Evolutionary conservation across 2,888 invertebrate genomes (phyloP), one percentile per base, ranked within the genome.

Genomic region (Osmoderma eremita): DNA sequence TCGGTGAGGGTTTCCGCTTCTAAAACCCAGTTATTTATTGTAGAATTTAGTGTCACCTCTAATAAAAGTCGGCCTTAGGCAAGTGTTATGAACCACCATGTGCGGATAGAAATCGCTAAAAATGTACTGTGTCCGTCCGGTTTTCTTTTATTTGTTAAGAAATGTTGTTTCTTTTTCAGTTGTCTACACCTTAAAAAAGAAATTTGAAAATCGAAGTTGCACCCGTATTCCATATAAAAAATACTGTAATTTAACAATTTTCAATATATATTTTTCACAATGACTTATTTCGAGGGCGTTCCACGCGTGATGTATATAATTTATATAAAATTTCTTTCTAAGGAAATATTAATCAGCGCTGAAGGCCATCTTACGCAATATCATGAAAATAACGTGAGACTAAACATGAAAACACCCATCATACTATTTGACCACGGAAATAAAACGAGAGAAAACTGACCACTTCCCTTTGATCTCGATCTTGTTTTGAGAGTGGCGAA

Each of bases 391-490:
- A 30, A 8, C 30, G 30, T 30, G 8, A 30, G 30, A 30, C 30
- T 30, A 30, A 30, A 30, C 6, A 30, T 10, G 30, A 30, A 30
- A 45, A 48, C 8, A 48, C 10, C 20, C 10, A 20, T 48, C 48
- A 12, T 48, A n/a, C 48, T 48, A 48, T 48, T 18, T 48, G 20
- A 48, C n/a, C 48, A 17, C 6, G 48, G 18, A 48, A 18, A 48
- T 48, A 48, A 48, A 48, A 17, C 48, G 20, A 48, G 20, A 48
- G 6, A n/a, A n/a, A n/a, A n/a, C n/a, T n/a, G n/a, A n/a, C n/a
- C 48, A 30, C 18, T 48, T 20, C 8, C 18, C 48, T 48, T 48
- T 48, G 48, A 48, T 48, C 48, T 48, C 12, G 48, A 48, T 18
- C 20, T 48, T 48, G 48, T n/a, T 48, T 48, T 48, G 48, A 20